phyloP scores from a whole-genome alignment of 2,888 invertebrate genomes.

The Scaeva pyrastri region DNA sequence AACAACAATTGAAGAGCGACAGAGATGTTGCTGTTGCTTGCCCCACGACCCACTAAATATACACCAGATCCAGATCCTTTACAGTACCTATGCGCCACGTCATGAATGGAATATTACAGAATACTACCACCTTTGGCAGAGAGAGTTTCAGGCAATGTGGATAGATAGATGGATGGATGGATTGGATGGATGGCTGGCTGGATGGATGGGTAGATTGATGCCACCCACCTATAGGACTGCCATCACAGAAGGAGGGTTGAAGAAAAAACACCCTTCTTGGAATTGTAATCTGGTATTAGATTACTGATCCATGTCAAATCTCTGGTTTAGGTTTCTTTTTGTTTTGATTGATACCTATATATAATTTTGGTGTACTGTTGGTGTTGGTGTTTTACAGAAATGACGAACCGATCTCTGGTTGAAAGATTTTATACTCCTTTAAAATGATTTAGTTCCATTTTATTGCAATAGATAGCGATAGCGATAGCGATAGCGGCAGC shows the following conservation, averaged over 20 bases:
- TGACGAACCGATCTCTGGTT: slow-evolving; percentile 36
- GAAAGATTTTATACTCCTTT: slow-evolving; percentile 60
- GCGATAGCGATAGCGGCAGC: no score
- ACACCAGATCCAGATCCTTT: slow-evolving; percentile 64
- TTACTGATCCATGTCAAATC: slow-evolving; percentile 84
- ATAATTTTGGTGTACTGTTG: slow-evolving; percentile 19
- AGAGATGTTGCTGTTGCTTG: slow-evolving; percentile 70
- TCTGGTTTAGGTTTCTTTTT: slow-evolving; percentile 81
- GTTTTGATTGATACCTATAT: slow-evolving; percentile 70
- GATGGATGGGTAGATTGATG: slow-evolving; percentile 52
- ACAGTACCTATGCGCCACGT: slow-evolving; percentile 76
- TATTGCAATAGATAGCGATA: slow-evolving; percentile 64
- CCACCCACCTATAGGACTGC: slow-evolving; percentile 59
- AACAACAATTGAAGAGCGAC: slow-evolving; percentile 64
- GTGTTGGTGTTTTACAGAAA: slow-evolving; percentile 36
- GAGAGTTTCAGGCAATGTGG: slow-evolving; percentile 28
- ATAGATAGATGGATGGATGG: slow-evolving; percentile 38
- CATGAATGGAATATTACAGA: slow-evolving; percentile 75
- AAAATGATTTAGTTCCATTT: slow-evolving; percentile 54
- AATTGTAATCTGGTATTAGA: slow-evolving; percentile 84
- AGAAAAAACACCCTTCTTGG: slow-evolving; percentile 78
- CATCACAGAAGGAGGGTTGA: neutral
- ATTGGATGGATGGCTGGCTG: slow-evolving; percentile 53
- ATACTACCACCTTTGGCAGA: slow-evolving; percentile 65
- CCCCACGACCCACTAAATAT: slow-evolving; percentile 73